These are phyloP conservation scores for Meloidogyne chitwoodi DNA, from an alignment of 1,140 invertebrate species.

Conservation along the genomic window DNA sequence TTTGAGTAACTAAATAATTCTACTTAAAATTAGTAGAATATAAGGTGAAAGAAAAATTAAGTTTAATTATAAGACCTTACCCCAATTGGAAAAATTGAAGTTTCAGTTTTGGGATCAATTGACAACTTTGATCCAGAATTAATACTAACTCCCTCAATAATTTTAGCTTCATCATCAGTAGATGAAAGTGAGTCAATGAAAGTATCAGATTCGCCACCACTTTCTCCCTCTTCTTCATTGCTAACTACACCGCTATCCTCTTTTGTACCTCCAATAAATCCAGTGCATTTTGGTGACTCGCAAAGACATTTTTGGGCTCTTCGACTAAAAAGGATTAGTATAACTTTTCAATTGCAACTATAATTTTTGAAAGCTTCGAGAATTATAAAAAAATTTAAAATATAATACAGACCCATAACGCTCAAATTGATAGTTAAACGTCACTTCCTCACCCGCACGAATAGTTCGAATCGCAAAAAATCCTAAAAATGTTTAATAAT, in stretches of 20 bases:
- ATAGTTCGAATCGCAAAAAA: conserved; percentile 83
- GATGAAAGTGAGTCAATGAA: conserved; percentile 1
- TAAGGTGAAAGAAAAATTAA: neutral
- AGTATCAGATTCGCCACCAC: conserved; percentile 11
- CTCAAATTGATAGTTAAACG: conserved; percentile 96
- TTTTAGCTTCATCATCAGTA: conserved; percentile 5
- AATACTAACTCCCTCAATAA: conserved; percentile 3
- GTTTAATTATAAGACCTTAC: neutral
- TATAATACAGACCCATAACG: conserved; percentile 25
- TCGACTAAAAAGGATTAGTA: too few relatives aligned
- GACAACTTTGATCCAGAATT: neutral
- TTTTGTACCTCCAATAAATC: conserved; percentile 30
- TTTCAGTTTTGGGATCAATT: neutral
- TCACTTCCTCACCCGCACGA: conserved; percentile 82
- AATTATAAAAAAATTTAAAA: neutral
- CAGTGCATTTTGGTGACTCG: conserved; percentile 37
- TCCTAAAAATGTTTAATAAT: neutral
- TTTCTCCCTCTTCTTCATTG: conserved; percentile 33
- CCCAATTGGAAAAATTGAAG: neutral
- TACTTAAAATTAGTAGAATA: neutral
- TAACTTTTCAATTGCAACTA: conserved; percentile 13
- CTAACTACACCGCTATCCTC: conserved; percentile 27
- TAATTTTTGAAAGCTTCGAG: neutral
- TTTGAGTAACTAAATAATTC: neutral
- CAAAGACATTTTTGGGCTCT: conserved; percentile 33